Percentiles rank a stretch among this genome's conserved stretches.
phyloP scores from a whole-genome alignment of 2,113 vertebrate species.

The Melanocharis versteri region DNA sequence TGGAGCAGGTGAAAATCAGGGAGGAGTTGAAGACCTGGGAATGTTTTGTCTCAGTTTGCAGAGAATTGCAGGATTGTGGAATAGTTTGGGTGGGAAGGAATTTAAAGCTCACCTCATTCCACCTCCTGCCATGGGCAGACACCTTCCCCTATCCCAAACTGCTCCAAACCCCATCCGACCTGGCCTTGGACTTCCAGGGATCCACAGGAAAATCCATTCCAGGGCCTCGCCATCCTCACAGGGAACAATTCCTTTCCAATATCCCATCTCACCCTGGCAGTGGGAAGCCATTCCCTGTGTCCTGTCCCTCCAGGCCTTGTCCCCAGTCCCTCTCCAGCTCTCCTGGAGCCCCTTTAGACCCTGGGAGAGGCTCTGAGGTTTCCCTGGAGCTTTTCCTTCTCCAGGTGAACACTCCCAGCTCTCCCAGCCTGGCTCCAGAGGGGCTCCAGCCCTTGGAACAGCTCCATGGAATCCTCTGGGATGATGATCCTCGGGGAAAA shows the following conservation, averaged over 20 bases:
- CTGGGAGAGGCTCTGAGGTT: neutral
- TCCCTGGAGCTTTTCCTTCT: neutral
- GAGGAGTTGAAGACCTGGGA: neutral
- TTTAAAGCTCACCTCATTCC: no score
- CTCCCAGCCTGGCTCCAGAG: neutral
- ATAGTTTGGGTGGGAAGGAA: neutral
- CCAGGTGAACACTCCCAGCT: fast-evolving
- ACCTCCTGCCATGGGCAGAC: no score
- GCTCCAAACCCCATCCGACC: no score
- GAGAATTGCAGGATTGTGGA: fast-evolving
- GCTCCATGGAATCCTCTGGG: neutral
- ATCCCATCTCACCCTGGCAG: no score
- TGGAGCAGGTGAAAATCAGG: neutral
- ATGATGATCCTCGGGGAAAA: neutral
- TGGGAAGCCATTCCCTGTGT: neutral
- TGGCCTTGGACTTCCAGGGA: no score
- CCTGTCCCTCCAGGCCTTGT: neutral
- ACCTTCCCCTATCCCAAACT: no score
- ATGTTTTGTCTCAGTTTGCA: neutral
- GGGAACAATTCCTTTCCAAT: no score
- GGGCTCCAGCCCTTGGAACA: neutral
- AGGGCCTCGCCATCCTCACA: no score
- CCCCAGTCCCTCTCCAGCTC: neutral
- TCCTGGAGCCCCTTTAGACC: neutral
- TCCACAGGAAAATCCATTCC: no score